Percentiles rank a stretch among this genome's conserved stretches.
Conservation (phyloP, 2,888 invertebrate genomes). For the Cantharis lateralis region DNA sequence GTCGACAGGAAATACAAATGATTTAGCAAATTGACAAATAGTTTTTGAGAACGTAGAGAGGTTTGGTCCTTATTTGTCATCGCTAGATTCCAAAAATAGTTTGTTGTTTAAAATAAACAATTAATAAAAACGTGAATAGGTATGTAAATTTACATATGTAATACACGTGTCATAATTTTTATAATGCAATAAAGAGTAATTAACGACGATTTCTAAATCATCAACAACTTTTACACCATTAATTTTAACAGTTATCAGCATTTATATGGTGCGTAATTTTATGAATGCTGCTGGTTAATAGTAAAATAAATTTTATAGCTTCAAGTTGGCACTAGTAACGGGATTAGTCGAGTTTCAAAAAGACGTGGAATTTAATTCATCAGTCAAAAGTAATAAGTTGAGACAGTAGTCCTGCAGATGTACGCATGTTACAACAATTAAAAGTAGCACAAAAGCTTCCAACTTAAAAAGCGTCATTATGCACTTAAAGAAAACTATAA, state of each 20-base stretch:
- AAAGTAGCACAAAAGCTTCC: conserved; percentile 6
- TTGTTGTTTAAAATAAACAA: neutral
- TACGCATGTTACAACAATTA: conserved; percentile 17
- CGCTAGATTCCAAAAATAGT: neutral
- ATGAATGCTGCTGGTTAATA: neutral
- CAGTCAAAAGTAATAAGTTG: neutral
- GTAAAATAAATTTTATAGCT: neutral
- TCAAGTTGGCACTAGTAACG: neutral
- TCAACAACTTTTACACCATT: neutral
- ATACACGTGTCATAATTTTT: neutral
- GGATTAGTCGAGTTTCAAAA: neutral
- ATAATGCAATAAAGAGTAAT: neutral
- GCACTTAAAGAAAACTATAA: conserved; percentile 37
- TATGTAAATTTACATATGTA: neutral
- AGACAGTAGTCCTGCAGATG: conserved; percentile 3
- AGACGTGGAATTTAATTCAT: neutral
- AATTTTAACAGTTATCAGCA: neutral
- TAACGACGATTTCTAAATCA: neutral
- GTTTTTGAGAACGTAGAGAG: conserved; percentile 12
- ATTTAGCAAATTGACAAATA: conserved; percentile 23
- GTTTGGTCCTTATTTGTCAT: neutral
- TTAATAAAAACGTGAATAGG: neutral
- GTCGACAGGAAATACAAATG: conserved; percentile 23
- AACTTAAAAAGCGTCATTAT: conserved; percentile 31
- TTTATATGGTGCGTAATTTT: neutral